A percentile compares a stretch with the other conserved stretches of the same genome.
These are phyloP conservation scores for Rhodeus uyekii DNA, from an alignment of 2,797 vertebrate genomes.

Conservation along the genomic window DNA sequence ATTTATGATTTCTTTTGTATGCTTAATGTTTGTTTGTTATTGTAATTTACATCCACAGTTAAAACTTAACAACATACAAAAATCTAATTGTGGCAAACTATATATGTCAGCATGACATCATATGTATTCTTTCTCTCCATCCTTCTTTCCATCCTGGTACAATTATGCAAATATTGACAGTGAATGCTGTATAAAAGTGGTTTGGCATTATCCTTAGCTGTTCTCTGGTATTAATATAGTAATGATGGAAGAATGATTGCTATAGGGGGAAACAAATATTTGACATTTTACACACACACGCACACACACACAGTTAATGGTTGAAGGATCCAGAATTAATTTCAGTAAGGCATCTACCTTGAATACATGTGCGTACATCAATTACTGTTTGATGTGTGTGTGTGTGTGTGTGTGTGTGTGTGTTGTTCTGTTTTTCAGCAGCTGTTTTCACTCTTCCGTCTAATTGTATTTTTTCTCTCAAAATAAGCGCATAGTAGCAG, in stretches of 20 bases:
- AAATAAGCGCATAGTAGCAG: neutral
- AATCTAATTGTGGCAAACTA: constrained; percentile 19
- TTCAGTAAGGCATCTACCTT: neutral
- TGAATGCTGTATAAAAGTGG: neutral
- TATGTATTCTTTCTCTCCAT: constrained; percentile 19
- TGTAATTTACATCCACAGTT: constrained; percentile 30
- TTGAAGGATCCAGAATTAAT: neutral
- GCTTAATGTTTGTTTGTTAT: neutral
- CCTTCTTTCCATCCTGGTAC: neutral
- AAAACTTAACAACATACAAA: neutral
- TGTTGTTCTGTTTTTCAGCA: neutral
- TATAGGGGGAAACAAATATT: neutral
- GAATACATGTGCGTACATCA: neutral
- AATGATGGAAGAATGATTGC: constrained; percentile 27
- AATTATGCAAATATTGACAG: constrained; percentile 11
- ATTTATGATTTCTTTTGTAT: constrained; percentile 9
- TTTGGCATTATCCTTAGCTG: neutral
- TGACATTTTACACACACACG: neutral
- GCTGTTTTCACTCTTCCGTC: constrained; percentile 31
- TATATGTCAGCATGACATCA: constrained; percentile 5
- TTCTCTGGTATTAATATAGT: constrained; percentile 28
- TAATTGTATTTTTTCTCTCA: neutral
- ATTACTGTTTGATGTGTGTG: neutral
- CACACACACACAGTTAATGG: neutral
- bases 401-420: neutral